Base-by-base conservation (phyloP, 2,113 vertebrate species). In the Xenopus laevis region DNA sequence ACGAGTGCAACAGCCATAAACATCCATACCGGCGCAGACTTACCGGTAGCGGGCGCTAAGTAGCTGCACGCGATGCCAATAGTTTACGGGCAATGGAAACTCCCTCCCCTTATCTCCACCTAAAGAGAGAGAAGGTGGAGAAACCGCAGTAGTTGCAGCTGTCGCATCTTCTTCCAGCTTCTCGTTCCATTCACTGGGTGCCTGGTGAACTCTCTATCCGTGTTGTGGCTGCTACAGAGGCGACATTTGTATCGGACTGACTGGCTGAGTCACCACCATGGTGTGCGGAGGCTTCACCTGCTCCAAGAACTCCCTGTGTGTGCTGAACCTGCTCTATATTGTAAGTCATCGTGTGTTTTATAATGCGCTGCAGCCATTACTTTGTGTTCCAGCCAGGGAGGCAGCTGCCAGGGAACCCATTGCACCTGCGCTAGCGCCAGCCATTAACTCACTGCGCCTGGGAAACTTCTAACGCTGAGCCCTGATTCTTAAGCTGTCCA, bases 271-370 rank as follows among this genome's bases (percentile, higher is more conserved):
- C 23, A 4, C 4, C 84, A 84, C 60, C n/a, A 94, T 95, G 93
- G 91, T 89, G 76, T 95, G 91, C 65, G 93, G 93, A 1, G 93
- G 92, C 13, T 95, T 93, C 80, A 83, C 87, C 65, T 94, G 93
- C 72, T 91, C 92, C 72, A 93, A 89, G 87, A 92, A 92, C 71
- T 90, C 91, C 77, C 85, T 95, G 10, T 95, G 90, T 72, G 89
- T 87, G 1, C 86, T 95, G 77, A 95, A 94, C 80, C 86, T 95
- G 78, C 88, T 95, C 11, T 95, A 94, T 65, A 91, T 92, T 27
- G 93, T 95, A 80, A 86, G 92, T 86, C 40, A 3, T 21, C 12
- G 2, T 60, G 20, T 21, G n/a, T n/a, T n/a, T n/a, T 21, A 4
- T 18, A 60, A 3, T 57, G 9, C 4, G 17, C 1, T 16, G 53